phyloP scores from a whole-genome alignment of 2,113 vertebrate genomes.

The Oryctolagus cuniculus region mOryCun1.1 NC_091432.1:21458001-21458500 shows the following conservation, averaged over 20 bases:
- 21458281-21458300: background rate
- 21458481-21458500: too few species aligned
- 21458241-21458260: background rate
- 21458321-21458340: background rate
- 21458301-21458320: background rate
- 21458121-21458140: background rate
- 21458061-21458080: background rate
- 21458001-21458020: background rate
- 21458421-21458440: background rate
- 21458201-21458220: background rate
- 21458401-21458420: accelerated
- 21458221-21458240: background rate
- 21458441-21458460: background rate
- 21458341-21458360: background rate
- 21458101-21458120: background rate
- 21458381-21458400: background rate
- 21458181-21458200: background rate
- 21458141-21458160: background rate
- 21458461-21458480: too few species aligned
- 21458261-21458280: background rate
- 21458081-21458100: background rate
- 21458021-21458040: background rate
- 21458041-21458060: background rate
- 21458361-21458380: too few species aligned
- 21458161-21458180: background rate